Conservation (phyloP, 2,888 invertebrate species). For the Eristalinus aeneus region DNA sequence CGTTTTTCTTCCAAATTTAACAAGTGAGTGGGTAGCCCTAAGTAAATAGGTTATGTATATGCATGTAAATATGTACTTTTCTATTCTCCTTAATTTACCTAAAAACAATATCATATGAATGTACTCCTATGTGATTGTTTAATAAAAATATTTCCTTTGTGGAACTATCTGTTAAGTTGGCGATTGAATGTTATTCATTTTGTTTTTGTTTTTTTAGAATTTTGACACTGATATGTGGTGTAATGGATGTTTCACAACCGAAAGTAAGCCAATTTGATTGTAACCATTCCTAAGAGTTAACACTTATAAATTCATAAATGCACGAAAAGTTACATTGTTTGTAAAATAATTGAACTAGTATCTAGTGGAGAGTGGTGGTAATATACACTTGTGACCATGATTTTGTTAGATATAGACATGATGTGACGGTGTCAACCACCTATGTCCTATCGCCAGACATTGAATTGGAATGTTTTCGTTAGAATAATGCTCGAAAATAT, state of each 20-base stretch:
- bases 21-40: slow-evolving; percentile 57
- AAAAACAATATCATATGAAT: slow-evolving; percentile 44
- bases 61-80: background rate
- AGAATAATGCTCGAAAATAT: background rate
- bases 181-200: slow-evolving; percentile 37
- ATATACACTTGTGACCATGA: slow-evolving; percentile 29
- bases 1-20: slow-evolving; percentile 56
- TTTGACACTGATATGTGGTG: slow-evolving; percentile 47
- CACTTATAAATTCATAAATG: slow-evolving; percentile 22
- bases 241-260: slow-evolving; percentile 21
- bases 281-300: slow-evolving; percentile 7
- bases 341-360: slow-evolving; percentile 25
- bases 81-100: slow-evolving; percentile 48
- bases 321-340: slow-evolving; percentile 24
- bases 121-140: slow-evolving; percentile 4
- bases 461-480: slow-evolving; percentile 27
- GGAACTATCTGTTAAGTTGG: slow-evolving; percentile 42
- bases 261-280: slow-evolving; percentile 7
- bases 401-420: slow-evolving; percentile 3
- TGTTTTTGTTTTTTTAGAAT: slow-evolving; percentile 48
- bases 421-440: slow-evolving; percentile 23
- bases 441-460: slow-evolving; percentile 25
- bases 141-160: background rate
- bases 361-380: background rate
- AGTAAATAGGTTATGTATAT: slow-evolving; percentile 23